Conservation (phyloP, 2,888 invertebrate species). For the Nomada ferruginata region DNA sequence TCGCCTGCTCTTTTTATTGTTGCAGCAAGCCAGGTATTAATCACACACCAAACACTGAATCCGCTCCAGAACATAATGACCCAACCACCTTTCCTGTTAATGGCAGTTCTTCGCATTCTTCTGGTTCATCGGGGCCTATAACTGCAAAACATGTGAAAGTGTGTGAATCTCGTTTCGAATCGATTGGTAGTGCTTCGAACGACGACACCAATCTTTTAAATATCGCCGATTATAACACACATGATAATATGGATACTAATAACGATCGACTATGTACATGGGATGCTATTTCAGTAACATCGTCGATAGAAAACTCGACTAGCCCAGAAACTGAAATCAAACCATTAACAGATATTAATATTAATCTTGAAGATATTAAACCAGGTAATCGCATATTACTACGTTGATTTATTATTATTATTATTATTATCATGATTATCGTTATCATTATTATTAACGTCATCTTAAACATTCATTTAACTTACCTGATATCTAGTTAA, state of each 20-base stretch:
- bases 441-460: background rate
- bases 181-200: background rate
- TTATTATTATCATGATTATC: background rate
- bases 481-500: background rate
- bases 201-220: conserved; percentile 1
- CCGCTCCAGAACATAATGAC: conserved; percentile 23
- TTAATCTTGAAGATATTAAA: conserved; percentile 91
- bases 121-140: conserved; percentile 7
- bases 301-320: conserved; percentile 37
- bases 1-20: background rate
- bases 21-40: conserved; percentile 25
- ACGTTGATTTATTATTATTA: too few species aligned
- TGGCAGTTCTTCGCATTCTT: conserved; percentile 19
- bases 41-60: conserved; percentile 26
- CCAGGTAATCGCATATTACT: conserved; percentile 85
- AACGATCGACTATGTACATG: conserved; percentile 4
- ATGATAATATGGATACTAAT: background rate
- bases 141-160: conserved; percentile 34
- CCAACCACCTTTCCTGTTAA: background rate
- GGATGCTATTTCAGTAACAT: background rate
- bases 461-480: background rate
- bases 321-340: conserved; percentile 83
- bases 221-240: conserved; percentile 8
- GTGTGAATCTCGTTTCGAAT: conserved; percentile 17
- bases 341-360: conserved; percentile 88